Base-by-base conservation (phyloP, 2,113 vertebrate genomes). In the Hemicordylus capensis region DNA sequence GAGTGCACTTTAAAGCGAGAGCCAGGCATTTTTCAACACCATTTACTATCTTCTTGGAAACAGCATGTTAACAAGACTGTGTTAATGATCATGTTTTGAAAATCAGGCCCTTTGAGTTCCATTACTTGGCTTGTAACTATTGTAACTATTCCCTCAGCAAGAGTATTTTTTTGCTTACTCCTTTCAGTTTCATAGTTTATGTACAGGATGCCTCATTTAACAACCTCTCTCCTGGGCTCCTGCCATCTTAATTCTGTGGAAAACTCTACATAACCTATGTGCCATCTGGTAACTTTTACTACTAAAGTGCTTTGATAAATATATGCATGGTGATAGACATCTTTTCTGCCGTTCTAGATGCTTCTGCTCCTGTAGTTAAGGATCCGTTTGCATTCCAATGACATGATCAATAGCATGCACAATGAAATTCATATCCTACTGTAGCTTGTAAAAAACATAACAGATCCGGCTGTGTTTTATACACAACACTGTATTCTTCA, bases 241-340 rank as follows among this genome's bases (percentile, higher is more conserved):
- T 66, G 76, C 83, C 90, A 64, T 69, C 84, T 91, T 95, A 92
- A 90, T 86, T 93, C 86, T 89, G 76, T 90, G 88, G 87, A 90
- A 95, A 89, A 90, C 76, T 83, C 80, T 86, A 84, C 69, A 89
- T 81, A 93, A 93, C 90, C 85, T 91, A 89, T 85, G 69, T 82
- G 85, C 92, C 90, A 93, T 93, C 91, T 94, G 93, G 80, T 89
- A 93, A 94, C 83, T 94, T 94, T 89, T 91, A 79, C 88, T 82
- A 63, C 69, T 59, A 81, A 95, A 92, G 91, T 91, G 92, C 84
- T 80, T 88, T 91, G 94, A 93, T 90, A 89, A 93, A 94, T 90
- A 77, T 76, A 85, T 87, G 83, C 90, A 92, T 48, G 61, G 61
- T 85, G 90, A 92, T 78, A 94, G 89, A 91, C 75, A 80, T 86